Conservation (phyloP, 1,140 invertebrate species). For the Anthonomus grandis region DNA sequence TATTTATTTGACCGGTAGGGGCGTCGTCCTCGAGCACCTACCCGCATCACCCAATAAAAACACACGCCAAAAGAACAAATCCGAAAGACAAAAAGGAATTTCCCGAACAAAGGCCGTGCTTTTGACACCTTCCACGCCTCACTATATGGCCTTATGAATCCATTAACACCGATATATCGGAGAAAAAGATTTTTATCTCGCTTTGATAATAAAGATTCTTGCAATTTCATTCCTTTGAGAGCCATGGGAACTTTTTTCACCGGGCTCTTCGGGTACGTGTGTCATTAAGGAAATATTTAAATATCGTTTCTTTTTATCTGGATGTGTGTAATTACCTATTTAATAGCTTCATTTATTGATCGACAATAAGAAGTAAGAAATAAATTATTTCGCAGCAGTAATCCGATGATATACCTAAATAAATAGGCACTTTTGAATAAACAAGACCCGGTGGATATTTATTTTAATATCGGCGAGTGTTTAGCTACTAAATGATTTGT, state of each 20-base stretch:
- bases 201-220: slow-evolving; percentile 29
- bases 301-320: no score
- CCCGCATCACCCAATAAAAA: slow-evolving; percentile 22
- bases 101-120: slow-evolving; percentile 19
- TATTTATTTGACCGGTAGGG: no score
- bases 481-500: slow-evolving; percentile 30
- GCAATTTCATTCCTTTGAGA: slow-evolving; percentile 26
- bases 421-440: slow-evolving; percentile 18
- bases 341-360: slow-evolving; percentile 1
- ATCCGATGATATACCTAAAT: slow-evolving; percentile 25
- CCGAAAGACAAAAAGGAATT: slow-evolving; percentile 17
- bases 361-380: slow-evolving; percentile 19
- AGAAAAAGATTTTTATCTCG: slow-evolving; percentile 23
- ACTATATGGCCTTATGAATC: slow-evolving; percentile 28
- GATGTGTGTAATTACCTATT: no score
- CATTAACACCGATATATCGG: slow-evolving; percentile 28
- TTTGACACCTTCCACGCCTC: slow-evolving; percentile 30
- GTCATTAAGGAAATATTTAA: slow-evolving; percentile 24
- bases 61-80: slow-evolving; percentile 11
- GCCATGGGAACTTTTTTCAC: slow-evolving; percentile 25
- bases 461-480: slow-evolving; percentile 27
- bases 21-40: slow-evolving; percentile 23
- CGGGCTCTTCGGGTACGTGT: background rate
- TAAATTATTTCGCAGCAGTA: slow-evolving; percentile 19
- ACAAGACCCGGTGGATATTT: slow-evolving; percentile 22